Percentiles rank a stretch among this genome's conserved stretches.
phyloP scores from a whole-genome alignment of 2,888 invertebrate species.

The Spodoptera picta region DNA sequence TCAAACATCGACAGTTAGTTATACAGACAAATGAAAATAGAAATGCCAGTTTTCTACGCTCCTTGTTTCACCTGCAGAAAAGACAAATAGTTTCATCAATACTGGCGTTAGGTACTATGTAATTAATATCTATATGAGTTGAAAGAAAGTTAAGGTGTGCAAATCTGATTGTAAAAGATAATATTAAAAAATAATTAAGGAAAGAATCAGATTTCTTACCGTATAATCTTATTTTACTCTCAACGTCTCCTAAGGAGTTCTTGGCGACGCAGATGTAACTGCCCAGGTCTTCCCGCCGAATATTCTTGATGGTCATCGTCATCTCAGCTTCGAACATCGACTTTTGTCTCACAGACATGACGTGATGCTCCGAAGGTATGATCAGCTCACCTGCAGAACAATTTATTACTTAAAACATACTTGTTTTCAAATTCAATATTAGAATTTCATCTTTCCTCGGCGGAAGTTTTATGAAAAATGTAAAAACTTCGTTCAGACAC shows the following conservation, averaged over 20 bases:
- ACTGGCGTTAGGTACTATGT: too few species aligned
- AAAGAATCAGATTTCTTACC: conserved; percentile 86
- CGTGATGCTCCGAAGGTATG: conserved; percentile 94
- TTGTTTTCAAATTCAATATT: conserved; percentile 87
- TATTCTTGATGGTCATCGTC: conserved; percentile 94
- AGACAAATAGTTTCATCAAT: too few species aligned
- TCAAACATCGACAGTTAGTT: too few species aligned
- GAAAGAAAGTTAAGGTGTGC: too few species aligned
- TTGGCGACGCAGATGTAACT: conserved; percentile 96
- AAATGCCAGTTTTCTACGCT: too few species aligned
- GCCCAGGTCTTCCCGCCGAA: conserved; percentile 93
- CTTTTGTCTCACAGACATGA: conserved; percentile 92
- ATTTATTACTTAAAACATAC: conserved; percentile 82
- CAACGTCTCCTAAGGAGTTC: conserved; percentile 95
- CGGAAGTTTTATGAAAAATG: conserved; percentile 87
- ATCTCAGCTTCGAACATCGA: conserved; percentile 95
- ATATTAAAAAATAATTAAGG: too few species aligned
- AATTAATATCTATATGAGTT: too few species aligned
- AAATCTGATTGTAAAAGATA: too few species aligned
- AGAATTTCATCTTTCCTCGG: conserved; percentile 83
- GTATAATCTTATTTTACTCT: conserved; percentile 96
- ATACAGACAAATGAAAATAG: too few species aligned
- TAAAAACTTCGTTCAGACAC: conserved; percentile 86
- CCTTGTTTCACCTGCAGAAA: too few species aligned
- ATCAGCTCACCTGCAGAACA: conserved; percentile 92